Evolutionary conservation across 2,113 vertebrate species (phyloP), one percentile per base, ranked within the genome.

Genomic region (Sinocyclocheilus anshuiensis): DNA sequence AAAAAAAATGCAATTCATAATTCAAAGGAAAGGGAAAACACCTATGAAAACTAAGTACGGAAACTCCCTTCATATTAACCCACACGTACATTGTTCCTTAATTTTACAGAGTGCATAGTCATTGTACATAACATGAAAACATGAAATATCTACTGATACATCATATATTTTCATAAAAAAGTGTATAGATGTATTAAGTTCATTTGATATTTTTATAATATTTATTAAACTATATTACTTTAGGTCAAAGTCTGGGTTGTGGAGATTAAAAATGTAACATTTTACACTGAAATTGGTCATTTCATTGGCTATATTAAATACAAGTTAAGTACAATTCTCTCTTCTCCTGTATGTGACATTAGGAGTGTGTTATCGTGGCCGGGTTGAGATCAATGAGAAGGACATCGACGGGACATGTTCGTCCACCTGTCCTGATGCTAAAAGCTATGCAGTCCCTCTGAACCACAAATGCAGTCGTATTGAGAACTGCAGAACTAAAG

Each of bases 351-450:
- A n/a, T 85, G 42, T 50, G 11, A 24, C 1, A 11, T 24, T 87
- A 97, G 96, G 95, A 89, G 93, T 97, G 92, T 97, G 96, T 90
- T 91, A 89, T 42, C 92, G 77, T 7, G 95, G 95, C 1, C 90
- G 89, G 0, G 87, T 96, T 4, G 94, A 96, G 88, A 84, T 96
- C 91, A 95, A 92, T 0, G 93, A 96, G 93, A 74, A 84, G 45
- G 95, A 96, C 20, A 90, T 96, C 2, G 89, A 90, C 0, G 94
- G 95, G 72, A 90, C 53, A 0, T 96, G 96, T 87, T 94, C 94
- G 72, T 95, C 94, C 0, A 94, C 93, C 13, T 97, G 96, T 84
- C 20, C 91, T 13, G 69, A 72, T 57, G 15, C 83, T 16, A 96
- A 93, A 86, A 87, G 50, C 76, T 94, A 93, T 90, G 83, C 75